Conservation (phyloP, 2,888 invertebrate species). For the Tetragonula carbonaria region DNA sequence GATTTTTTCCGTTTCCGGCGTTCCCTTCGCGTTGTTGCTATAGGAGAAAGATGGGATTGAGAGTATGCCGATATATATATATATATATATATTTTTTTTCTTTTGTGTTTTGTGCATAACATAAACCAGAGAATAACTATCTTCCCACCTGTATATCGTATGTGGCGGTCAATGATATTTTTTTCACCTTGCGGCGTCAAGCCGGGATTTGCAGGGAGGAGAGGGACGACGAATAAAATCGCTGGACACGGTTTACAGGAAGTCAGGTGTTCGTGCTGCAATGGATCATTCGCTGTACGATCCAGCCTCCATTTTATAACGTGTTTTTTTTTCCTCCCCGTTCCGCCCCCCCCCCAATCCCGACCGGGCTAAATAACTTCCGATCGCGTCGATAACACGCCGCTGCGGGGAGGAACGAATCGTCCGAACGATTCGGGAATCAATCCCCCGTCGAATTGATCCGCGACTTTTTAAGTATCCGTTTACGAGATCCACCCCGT, state of each 20-base stretch:
- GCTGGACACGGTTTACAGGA: slow-evolving; percentile 26
- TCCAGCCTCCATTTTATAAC: neutral
- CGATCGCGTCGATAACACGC: neutral
- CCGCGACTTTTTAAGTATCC: neutral
- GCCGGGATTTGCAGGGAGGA: slow-evolving; percentile 9
- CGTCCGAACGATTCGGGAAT: neutral
- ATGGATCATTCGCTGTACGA: slow-evolving; percentile 23
- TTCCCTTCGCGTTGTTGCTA: neutral
- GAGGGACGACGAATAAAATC: slow-evolving; percentile 31
- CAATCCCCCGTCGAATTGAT: neutral
- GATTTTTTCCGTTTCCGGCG: neutral
- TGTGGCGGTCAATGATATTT: slow-evolving; percentile 33
- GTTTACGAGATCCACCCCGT: neutral
- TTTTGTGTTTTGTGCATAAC: neutral
- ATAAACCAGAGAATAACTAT: slow-evolving; percentile 37
- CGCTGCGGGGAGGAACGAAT: neutral
- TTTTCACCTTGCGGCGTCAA: slow-evolving; percentile 21
- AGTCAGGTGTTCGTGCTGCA: slow-evolving; percentile 18
- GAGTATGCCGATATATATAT: no score
- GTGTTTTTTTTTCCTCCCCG: neutral
- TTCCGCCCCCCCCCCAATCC: no score
- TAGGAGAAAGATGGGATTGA: neutral
- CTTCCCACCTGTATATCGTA: neutral
- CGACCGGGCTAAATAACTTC: slow-evolving; percentile 15
- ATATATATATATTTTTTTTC: neutral